These are phyloP conservation scores for Aelia acuminata DNA, from an alignment of 2,888 invertebrate genomes.

Conservation along the genomic window DNA sequence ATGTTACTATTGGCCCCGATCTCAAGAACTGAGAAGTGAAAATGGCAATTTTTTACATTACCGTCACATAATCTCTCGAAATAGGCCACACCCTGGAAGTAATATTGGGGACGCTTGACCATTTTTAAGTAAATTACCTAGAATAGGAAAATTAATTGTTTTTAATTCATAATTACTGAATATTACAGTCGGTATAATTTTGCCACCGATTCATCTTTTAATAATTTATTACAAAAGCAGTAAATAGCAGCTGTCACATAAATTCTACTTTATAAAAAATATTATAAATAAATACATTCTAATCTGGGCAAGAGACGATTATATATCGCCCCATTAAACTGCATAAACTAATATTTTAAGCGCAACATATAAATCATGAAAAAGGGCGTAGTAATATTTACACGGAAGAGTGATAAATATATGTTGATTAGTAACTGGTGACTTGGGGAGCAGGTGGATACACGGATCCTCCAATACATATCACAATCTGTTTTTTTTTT, in stretches of 20 bases:
- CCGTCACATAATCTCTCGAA: too few relatives aligned
- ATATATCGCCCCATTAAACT: background rate
- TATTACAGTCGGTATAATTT: background rate
- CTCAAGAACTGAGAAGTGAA: too few relatives aligned
- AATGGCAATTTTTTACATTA: too few relatives aligned
- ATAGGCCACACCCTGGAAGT: too few relatives aligned
- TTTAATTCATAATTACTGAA: background rate
- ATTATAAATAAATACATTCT: conserved; percentile 25
- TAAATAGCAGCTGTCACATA: conserved; percentile 9
- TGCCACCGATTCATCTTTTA: background rate
- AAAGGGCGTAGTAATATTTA: background rate
- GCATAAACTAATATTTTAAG: conserved; percentile 20
- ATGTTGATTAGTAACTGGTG: conserved; percentile 25
- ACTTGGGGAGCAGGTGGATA: conserved; percentile 26
- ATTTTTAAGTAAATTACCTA: background rate
- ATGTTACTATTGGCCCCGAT: too few relatives aligned
- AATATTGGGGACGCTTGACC: too few relatives aligned
- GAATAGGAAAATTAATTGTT: background rate
- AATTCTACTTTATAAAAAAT: conserved; percentile 14
- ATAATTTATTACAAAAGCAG: background rate
- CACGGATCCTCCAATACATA: background rate
- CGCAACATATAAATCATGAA: background rate
- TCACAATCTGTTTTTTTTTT: conserved; percentile 29
- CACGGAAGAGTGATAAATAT: background rate
- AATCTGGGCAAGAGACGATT: background rate